Percentiles rank a stretch among this genome's conserved stretches.
These are phyloP conservation scores for Potorous gilbertii DNA, from an alignment of 2,797 vertebrate species.

Conservation along the genomic window DNA sequence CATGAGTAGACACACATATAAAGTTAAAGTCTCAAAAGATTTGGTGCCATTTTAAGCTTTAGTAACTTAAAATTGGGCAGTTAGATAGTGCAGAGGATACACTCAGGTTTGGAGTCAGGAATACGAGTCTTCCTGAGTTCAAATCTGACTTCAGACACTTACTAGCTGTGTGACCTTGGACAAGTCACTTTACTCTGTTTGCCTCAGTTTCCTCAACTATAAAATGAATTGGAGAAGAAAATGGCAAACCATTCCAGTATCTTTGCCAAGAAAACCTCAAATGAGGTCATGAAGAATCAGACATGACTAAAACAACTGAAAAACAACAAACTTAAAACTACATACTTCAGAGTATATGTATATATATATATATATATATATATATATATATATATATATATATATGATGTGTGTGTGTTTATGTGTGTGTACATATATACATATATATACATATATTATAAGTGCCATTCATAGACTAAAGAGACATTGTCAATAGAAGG, in stretches of 20 bases:
- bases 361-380: too few species aligned
- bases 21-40: too few species aligned
- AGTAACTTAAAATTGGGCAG: too few species aligned
- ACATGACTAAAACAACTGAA: not conserved
- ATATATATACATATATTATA: not conserved
- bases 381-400: not conserved
- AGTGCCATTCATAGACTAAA: not conserved
- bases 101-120: not conserved
- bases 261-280: not conserved
- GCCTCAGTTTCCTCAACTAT: too few species aligned
- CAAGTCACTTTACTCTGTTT: not conserved
- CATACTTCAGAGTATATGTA: not conserved
- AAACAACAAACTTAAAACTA: too few species aligned
- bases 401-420: too few species aligned
- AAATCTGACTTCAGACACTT: not conserved
- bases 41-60: too few species aligned
- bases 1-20: too few species aligned
- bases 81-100: not conserved
- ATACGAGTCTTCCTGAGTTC: not conserved
- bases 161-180: not conserved
- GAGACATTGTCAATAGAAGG: not conserved
- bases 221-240: not conserved
- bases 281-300: not conserved
- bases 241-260: not conserved
- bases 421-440: too few species aligned